Base-by-base conservation (phyloP, 2,797 vertebrate genomes). In the Sebastes nivosus region DNA sequence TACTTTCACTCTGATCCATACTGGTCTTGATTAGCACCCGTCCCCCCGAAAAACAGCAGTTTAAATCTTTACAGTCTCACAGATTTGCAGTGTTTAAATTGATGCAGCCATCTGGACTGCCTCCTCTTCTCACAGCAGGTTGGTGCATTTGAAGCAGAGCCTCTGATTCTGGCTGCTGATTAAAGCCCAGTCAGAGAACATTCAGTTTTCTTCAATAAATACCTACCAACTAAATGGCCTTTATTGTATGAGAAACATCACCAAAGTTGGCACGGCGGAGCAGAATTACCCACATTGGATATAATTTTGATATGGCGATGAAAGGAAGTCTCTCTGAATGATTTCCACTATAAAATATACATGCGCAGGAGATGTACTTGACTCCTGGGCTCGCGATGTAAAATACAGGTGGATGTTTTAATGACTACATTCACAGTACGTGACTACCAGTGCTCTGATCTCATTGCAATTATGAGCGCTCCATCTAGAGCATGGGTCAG, bases 51-150 rank as follows among this genome's bases (percentile, higher is more conserved):
- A 75, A 75, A 65, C 78, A 86, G 75, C 74, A 67, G 79, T 75
- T 72, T 70, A 74, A 81, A 81, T 81, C 68, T 78, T 74, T 78
- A 59, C 82, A 75, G 77, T 77, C 66, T 8, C 70, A 54, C 81
- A 29, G 67, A 82, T 83, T 79, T 78, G 36, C 60, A 32, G 54
- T 58, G 75, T 84, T 79, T 74, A 65, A 86, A 84, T 50, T 70
- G 76, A 79, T 57, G 20, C 58, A 11, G 75, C 86, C 87, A 86
- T 90, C 88, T 91, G 87, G 81, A 54, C 72, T 22, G 63, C 36
- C 70, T 64, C 29, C n/a, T 46, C 29, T 36, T 55, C 67, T 59
- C 72, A 20, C 81, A 86, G 85, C 78, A 78, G 67, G 68, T 72
- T 38, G 75, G 34, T 42, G 36, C 46, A 22, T 87, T 67, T 84